Conservation (phyloP, 2,888 invertebrate species). For the Corbicula japonica region DNA sequence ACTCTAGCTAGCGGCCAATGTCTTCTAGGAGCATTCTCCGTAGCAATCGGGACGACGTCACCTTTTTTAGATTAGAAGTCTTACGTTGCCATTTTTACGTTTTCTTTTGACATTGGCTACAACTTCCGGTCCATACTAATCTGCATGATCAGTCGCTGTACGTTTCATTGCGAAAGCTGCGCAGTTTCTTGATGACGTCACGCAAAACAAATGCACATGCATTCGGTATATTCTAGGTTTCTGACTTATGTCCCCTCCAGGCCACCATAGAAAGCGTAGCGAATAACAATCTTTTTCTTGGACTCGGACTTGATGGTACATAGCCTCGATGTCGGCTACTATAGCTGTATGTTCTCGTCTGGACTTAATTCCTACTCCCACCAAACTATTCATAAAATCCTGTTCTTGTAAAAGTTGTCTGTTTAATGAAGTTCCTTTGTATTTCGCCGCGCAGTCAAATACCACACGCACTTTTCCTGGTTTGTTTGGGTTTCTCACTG, state of each 20-base stretch:
- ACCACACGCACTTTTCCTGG: conserved; percentile 52
- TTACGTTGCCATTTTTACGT: too few relatives aligned
- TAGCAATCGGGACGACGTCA: too few relatives aligned
- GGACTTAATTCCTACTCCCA: conserved; percentile 55
- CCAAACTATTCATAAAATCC: conserved; percentile 56
- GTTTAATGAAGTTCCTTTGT: conserved; percentile 56
- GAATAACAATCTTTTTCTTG: conserved; percentile 41
- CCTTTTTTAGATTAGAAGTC: too few relatives aligned
- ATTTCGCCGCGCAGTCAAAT: conserved; percentile 63
- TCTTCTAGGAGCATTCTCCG: conserved; percentile 35
- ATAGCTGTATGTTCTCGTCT: conserved; percentile 51
- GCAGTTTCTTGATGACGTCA: conserved; percentile 60
- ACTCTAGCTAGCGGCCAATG: conserved; percentile 55
- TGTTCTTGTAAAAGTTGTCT: conserved; percentile 59
- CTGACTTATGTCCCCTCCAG: conserved; percentile 36
- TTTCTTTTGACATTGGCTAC: conserved; percentile 38
- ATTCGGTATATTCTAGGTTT: conserved; percentile 41
- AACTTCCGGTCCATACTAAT: conserved; percentile 32
- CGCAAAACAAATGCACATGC: conserved; percentile 62
- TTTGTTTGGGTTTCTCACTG: conserved; percentile 55
- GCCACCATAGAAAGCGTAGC: conserved; percentile 62
- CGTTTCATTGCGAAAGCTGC: conserved; percentile 47
- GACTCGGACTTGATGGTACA: conserved; percentile 63
- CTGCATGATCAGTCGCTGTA: conserved; percentile 42
- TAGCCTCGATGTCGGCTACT: conserved; percentile 58